Evolutionary conservation across 2,113 vertebrate species (phyloP).

Genomic region (Leuciscus idus): DNA sequence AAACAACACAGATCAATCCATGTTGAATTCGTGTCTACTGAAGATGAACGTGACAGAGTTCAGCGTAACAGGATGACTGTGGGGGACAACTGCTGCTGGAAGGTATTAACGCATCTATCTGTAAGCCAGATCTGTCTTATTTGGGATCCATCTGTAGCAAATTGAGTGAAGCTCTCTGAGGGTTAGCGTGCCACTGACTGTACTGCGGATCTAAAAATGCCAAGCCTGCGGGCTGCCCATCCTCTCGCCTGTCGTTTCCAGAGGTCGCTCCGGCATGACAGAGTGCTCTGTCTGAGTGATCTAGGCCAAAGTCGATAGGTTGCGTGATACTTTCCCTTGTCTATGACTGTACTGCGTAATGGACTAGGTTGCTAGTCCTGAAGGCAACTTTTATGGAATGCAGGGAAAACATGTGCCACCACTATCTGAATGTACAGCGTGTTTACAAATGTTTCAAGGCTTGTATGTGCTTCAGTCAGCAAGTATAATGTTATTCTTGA

Average conservation of each 20-base stretch:
- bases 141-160: slow-evolving; percentile 44
- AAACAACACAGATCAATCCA: slow-evolving; percentile 24
- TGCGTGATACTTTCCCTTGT: not conserved
- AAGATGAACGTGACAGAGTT: slow-evolving; percentile 5
- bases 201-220: not conserved
- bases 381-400: slow-evolving; percentile 12
- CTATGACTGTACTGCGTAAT: not conserved
- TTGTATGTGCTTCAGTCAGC: not conserved
- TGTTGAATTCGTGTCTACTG: not conserved
- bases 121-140: slow-evolving; percentile 24
- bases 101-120: slow-evolving; percentile 47
- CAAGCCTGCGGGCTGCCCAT: slow-evolving; percentile 22
- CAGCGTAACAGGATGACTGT: slow-evolving; percentile 14
- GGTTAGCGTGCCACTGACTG: slow-evolving; percentile 38
- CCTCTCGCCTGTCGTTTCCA: slow-evolving; percentile 13
- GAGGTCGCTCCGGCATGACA: not conserved
- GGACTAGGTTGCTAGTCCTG: not conserved
- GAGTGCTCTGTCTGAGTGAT: not conserved
- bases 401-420: not conserved
- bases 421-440: not conserved
- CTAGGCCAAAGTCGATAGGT: slow-evolving; percentile 4
- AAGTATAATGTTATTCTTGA: not conserved
- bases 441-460: not conserved
- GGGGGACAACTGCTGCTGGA: slow-evolving; percentile 23
- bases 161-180: slow-evolving; percentile 22